Percentiles rank a stretch among this genome's conserved stretches.
phyloP scores from a whole-genome alignment of 2,888 invertebrate genomes.

The Lasius platythorax region DNA sequence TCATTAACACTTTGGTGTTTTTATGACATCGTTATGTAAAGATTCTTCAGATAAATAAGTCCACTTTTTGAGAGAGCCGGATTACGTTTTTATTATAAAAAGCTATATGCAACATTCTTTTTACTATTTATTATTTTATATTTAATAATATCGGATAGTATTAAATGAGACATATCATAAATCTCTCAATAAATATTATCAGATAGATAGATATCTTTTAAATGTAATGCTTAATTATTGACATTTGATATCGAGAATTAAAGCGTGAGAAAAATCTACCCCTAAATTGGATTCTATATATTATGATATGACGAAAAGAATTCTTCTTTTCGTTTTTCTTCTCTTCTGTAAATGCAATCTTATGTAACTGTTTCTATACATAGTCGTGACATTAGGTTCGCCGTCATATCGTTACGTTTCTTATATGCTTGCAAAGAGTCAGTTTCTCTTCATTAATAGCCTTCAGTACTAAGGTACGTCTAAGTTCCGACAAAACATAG shows the following conservation, averaged over 20 bases:
- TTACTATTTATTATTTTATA: background rate
- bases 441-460: background rate
- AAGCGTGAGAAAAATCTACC: background rate
- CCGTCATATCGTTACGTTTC: conserved; percentile 1
- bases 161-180: background rate
- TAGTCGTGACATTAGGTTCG: conserved; percentile 19
- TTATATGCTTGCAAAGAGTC: conserved; percentile 4
- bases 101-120: background rate
- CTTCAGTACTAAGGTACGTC: background rate
- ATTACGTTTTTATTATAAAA: background rate
- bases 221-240: background rate
- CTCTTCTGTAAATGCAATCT: background rate
- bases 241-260: background rate
- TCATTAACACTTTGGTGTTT: background rate
- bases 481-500: background rate
- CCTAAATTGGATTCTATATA: background rate
- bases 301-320: background rate
- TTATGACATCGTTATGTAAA: background rate
- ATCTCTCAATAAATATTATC: background rate
- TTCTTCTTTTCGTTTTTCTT: background rate
- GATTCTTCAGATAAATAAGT: background rate
- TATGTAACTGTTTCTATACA: conserved; percentile 21
- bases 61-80: background rate
- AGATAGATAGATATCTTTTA: background rate
- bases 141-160: background rate